Evolutionary conservation across 2,888 invertebrate species (phyloP).

Genomic region (Caenorhabditis sp.): DNA sequence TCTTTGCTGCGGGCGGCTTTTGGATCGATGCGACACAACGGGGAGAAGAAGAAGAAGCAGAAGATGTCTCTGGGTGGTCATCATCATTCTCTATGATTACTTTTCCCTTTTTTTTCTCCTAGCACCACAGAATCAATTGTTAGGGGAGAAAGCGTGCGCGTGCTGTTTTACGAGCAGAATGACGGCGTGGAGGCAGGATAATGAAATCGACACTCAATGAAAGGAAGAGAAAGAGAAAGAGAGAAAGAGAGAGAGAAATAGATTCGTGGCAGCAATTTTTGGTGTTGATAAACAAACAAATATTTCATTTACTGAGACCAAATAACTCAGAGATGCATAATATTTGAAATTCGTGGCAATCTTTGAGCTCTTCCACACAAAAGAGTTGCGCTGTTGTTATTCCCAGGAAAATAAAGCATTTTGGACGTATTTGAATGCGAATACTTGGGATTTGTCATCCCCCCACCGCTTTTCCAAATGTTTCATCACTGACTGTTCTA

Average conservation of each 20-base stretch:
- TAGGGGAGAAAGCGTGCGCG: slow-evolving; percentile 9
- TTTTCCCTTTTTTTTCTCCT: neutral
- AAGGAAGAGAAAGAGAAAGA: neutral
- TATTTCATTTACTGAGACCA: neutral
- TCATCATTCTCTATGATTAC: slow-evolving; percentile 21
- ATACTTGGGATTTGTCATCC: too few species aligned
- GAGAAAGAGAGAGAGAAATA: neutral
- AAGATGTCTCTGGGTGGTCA: slow-evolving; percentile 29
- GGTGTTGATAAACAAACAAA: neutral
- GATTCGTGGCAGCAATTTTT: neutral
- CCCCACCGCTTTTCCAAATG: too few species aligned
- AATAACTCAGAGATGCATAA: too few species aligned
- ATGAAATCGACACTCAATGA: slow-evolving; percentile 37
- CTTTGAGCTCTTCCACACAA: too few species aligned
- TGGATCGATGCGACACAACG: slow-evolving; percentile 39
- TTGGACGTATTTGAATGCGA: too few species aligned
- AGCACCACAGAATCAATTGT: slow-evolving; percentile 3
- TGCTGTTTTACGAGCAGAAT: slow-evolving; percentile 21
- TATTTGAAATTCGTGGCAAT: too few species aligned
- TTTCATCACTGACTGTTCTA: too few species aligned
- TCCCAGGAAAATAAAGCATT: too few species aligned
- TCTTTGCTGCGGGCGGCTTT: slow-evolving; percentile 2
- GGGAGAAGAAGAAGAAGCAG: slow-evolving; percentile 18
- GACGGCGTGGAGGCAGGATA: slow-evolving; percentile 8
- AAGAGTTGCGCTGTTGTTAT: too few species aligned